A percentile compares a stretch with the other conserved stretches of the same genome.
Evolutionary conservation across 2,797 vertebrate genomes (phyloP).

Genomic region (Chrosomus eos): DNA sequence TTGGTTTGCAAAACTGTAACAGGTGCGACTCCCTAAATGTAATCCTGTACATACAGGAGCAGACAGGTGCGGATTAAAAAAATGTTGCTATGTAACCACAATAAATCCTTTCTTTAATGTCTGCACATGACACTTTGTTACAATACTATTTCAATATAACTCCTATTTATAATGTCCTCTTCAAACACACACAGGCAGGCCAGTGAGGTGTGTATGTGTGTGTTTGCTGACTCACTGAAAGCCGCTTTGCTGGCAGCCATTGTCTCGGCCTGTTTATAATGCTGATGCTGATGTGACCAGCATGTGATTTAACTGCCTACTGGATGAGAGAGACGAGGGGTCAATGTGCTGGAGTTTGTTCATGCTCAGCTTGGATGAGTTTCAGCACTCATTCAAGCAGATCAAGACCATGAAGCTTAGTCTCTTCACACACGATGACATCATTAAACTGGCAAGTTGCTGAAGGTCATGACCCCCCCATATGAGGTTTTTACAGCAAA

Average conservation of each 20-base stretch:
- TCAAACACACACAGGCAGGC: constrained; percentile 14
- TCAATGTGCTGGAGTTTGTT: background rate
- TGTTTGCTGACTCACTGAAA: constrained; percentile 48
- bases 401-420: background rate
- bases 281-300: constrained; percentile 50
- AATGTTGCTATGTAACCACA: background rate
- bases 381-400: background rate
- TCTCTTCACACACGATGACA: background rate
- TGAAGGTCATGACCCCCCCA: background rate
- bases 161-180: background rate
- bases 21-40: background rate
- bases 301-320: constrained; percentile 46
- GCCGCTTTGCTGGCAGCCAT: constrained; percentile 33
- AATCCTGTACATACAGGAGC: background rate
- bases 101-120: background rate
- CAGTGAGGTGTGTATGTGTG: background rate
- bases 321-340: constrained; percentile 28
- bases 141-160: background rate
- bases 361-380: background rate
- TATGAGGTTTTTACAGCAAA: constrained; percentile 22
- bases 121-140: background rate
- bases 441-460: background rate
- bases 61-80: background rate
- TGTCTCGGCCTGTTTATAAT: constrained; percentile 48
- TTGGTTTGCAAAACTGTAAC: background rate